A percentile compares a stretch with the other conserved stretches of the same genome.
Evolutionary conservation across 2,113 vertebrate species (phyloP).

Genomic region (Malurus alboscapulatus): DNA sequence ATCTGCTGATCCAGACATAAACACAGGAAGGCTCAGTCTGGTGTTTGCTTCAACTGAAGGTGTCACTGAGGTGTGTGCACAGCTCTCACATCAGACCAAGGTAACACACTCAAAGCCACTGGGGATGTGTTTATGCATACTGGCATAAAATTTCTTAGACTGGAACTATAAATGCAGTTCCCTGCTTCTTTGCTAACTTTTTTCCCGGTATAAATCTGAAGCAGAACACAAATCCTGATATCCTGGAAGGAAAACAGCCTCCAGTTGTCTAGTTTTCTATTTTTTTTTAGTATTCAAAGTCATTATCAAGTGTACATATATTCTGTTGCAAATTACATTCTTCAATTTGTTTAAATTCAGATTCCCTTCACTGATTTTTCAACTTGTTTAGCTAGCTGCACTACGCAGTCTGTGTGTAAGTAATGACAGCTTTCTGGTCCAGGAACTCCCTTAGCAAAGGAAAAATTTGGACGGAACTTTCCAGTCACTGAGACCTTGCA

Average conservation of each 20-base stretch:
- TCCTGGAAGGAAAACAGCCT: too few species aligned
- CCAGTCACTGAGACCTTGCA: background rate
- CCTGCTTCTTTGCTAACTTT: too few species aligned
- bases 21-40: background rate
- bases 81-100: background rate
- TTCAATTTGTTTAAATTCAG: background rate
- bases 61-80: background rate
- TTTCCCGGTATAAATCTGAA: too few species aligned
- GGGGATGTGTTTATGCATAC: background rate
- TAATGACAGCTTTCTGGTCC: background rate
- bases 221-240: too few species aligned
- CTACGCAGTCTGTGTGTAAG: background rate
- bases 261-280: too few species aligned
- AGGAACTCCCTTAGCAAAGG: background rate
- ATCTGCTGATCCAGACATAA: background rate
- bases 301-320: background rate
- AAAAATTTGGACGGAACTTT: background rate
- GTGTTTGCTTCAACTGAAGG: background rate
- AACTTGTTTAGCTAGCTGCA: background rate
- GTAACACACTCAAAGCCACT: background rate
- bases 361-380: background rate
- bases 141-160: background rate
- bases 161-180: too few species aligned
- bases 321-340: background rate
- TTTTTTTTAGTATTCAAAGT: background rate